Evolutionary conservation across 2,113 vertebrate species (phyloP), one percentile per base, ranked within the genome.

Genomic region (Crocuta crocuta): DNA sequence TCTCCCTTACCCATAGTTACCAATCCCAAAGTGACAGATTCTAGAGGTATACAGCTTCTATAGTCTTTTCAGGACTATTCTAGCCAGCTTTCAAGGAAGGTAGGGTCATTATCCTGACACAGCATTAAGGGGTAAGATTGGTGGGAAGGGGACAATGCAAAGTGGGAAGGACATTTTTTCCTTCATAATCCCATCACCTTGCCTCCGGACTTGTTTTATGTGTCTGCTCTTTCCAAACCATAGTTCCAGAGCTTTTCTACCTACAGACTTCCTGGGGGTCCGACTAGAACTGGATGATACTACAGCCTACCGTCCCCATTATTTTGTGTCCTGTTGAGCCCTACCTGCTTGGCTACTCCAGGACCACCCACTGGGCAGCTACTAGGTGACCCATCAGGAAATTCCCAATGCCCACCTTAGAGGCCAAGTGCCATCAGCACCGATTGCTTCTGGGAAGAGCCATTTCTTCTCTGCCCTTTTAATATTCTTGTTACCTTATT

Each of bases 391-490:
- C 63, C 35, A 43, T 7, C 23, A 70, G 94, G 78, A 86, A 91
- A 80, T 89, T 55, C 89, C 95, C 81, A 33, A 2, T 35, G 35
- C 68, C 84, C 39, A n/a, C 55, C 7, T 1, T 35, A 74, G 85
- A 89, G 43, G 58, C 21, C 16, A 63, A 87, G 43, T 23, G 11
- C 74, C 68, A 82, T 86, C 94, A 89, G 6, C 1, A 16, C 23
- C 24, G 61, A 66, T 33, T 31, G 55, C 74, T 85, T 50, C 16
- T 55, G 79, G 55, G 63, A 89, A 88, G 45, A 61, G 39, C 71
- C 26, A 9, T 88, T 84, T 92, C 81, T 81, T 89, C 33, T 26
- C 17, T 68, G 55, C 33, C 63, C 50, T 94, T 97, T 90, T 55
- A 96, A 31, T 80, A 78, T 76, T 88, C 70, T 90, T 91, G 78